phyloP scores from a whole-genome alignment of 2,888 invertebrate species.

The Lutraria lutraria region DNA sequence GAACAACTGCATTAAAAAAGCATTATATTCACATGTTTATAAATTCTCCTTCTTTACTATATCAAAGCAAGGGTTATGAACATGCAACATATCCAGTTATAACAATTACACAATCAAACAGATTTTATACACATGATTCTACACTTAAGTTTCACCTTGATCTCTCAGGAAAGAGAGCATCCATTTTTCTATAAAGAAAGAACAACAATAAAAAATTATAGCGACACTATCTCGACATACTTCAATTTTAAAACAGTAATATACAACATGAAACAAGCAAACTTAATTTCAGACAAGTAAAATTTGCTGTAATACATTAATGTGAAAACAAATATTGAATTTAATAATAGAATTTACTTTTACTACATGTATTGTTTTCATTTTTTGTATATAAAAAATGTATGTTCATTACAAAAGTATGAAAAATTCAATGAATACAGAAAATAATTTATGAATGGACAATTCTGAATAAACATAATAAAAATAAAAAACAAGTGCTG shows the following conservation, averaged over 20 bases:
- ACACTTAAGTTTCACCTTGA: conserved; percentile 62
- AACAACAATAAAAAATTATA: background rate
- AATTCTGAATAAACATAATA: background rate
- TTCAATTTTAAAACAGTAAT: no score
- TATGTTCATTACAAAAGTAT: no score
- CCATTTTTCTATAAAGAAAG: conserved; percentile 67
- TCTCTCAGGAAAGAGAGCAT: conserved; percentile 70
- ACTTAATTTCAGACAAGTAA: no score
- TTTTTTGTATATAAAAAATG: no score
- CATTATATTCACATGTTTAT: background rate
- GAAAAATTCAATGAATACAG: background rate
- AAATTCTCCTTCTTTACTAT: conserved; percentile 3
- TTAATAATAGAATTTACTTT: no score
- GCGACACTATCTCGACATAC: background rate
- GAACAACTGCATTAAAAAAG: background rate
- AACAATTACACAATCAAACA: conserved; percentile 17
- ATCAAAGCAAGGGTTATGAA: conserved; percentile 7
- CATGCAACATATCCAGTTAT: conserved; percentile 21
- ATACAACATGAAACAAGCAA: no score
- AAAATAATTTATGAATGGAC: background rate
- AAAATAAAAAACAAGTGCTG: background rate
- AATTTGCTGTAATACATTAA: no score
- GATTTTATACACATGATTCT: conserved; percentile 26
- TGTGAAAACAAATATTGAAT: no score
- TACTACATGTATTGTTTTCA: no score